These are phyloP conservation scores for Myiagra hebetior DNA, from an alignment of 2,113 vertebrate species.

Conservation along the genomic window DNA sequence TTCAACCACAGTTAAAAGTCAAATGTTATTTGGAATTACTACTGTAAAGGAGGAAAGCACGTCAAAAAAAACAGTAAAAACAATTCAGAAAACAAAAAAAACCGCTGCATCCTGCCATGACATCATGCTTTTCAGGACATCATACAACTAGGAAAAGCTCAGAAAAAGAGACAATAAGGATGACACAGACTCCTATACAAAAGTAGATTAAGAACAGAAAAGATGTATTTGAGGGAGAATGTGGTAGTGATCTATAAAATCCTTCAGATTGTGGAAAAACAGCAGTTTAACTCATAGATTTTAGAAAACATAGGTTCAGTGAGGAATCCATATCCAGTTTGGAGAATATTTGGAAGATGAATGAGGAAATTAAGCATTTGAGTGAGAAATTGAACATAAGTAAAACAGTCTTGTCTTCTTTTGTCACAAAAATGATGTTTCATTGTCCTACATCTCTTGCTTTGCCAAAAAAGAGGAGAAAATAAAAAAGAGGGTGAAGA, in stretches of 20 bases:
- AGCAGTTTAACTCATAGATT: background rate
- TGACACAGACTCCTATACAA: background rate
- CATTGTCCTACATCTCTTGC: background rate
- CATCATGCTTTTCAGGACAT: background rate
- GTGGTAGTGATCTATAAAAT: background rate
- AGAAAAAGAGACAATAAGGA: background rate
- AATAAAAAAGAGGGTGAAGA: rapidly evolving
- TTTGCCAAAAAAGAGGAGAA: background rate
- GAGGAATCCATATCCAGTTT: background rate
- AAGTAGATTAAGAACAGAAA: background rate
- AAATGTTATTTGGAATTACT: background rate
- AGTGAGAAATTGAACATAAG: background rate
- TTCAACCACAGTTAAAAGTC: background rate
- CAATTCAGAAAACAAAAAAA: background rate
- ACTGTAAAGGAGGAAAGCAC: background rate
- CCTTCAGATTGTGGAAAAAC: background rate
- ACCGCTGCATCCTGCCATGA: background rate
- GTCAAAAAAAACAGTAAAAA: background rate
- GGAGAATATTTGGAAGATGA: background rate
- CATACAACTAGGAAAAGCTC: background rate
- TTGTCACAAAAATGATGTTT: background rate
- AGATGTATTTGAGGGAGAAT: background rate
- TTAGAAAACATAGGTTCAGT: background rate
- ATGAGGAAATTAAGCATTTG: background rate
- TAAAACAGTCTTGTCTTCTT: background rate